Percentiles rank a stretch among this genome's conserved stretches.
Evolutionary conservation across 1,140 invertebrate species (phyloP).

Genomic region (Monochamus saltuarius): DNA sequence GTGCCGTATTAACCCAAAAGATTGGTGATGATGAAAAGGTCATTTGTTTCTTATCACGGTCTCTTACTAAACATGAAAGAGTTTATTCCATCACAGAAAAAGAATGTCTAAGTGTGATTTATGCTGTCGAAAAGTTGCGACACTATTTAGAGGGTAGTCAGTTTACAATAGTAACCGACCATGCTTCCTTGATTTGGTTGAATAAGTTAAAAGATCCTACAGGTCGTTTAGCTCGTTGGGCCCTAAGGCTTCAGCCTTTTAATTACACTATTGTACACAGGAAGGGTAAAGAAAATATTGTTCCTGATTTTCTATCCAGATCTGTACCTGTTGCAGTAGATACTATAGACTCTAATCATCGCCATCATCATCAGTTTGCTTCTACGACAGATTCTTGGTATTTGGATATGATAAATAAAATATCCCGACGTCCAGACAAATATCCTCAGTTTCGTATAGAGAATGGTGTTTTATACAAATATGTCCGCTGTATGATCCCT

Average conservation of each 20-base stretch:
- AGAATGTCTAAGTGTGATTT: conserved; percentile 55
- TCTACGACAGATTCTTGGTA: too few relatives aligned
- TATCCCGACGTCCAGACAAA: too few relatives aligned
- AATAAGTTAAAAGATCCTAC: conserved; percentile 50
- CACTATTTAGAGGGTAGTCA: conserved; percentile 50
- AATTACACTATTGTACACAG: conserved; percentile 50
- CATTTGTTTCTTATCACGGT: conserved; percentile 49
- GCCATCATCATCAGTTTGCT: too few relatives aligned
- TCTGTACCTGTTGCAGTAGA: neutral
- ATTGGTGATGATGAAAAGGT: conserved; percentile 43
- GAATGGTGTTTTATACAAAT: too few relatives aligned
- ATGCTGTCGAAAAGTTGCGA: conserved; percentile 50
- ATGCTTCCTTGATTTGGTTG: conserved; percentile 53
- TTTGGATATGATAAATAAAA: too few relatives aligned
- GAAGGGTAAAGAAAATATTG: conserved; percentile 39
- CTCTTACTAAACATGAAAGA: conserved; percentile 51
- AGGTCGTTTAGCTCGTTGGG: conserved; percentile 53
- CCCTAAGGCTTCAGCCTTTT: conserved; percentile 50
- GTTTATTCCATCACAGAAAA: conserved; percentile 52
- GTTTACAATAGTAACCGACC: conserved; percentile 55
- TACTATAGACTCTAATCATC: too few relatives aligned
- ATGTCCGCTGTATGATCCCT: too few relatives aligned
- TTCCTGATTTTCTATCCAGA: conserved; percentile 30
- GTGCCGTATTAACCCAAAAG: conserved; percentile 7
- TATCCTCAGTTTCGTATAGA: too few relatives aligned